Base-by-base conservation (phyloP, 2,888 invertebrate species). In the Sturmia bella region DNA sequence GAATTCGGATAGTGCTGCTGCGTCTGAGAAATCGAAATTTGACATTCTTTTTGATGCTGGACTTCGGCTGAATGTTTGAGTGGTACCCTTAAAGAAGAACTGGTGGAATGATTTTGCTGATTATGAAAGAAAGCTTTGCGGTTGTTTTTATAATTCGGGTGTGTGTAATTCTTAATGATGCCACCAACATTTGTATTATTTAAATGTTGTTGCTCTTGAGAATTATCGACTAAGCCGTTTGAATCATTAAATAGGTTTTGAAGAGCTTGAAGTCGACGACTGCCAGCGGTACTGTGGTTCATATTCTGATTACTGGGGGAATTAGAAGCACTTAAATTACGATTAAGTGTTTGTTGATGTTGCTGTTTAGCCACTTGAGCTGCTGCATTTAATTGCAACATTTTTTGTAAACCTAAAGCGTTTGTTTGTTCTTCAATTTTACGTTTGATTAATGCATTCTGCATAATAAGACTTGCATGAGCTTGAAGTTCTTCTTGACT, bases 401-500 rank as follows among this genome's bases (percentile, higher is more conserved):
- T 84, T 77, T 90, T 90, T 72, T 87, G 87, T 24, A 87, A 66
- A 1, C 86, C 87, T 9, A 87, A 74, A 24, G 75, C 68, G 11
- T 86, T 87, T 0, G 86, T 86, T 84, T 90, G 90, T 45, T 90
- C 90, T 63, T 90, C 90, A 37, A 90, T 83, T 78, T 89, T 90
- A 24, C 90, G 89, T 59, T 90, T 90, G 70, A 90, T 87, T 59
- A 90, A 86, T n/a, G 90, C 90, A 85, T 90, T 90, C 43, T 90
- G 89, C 88, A 90, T 89, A 64, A 90, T 90, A 12, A 86, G 84
- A 75, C 89, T 89, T 5, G 90, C 89, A 85, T 90, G 90, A 0
- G 88, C 87, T 73, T 89, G 89, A 32, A 90, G 75, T 69, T 90
- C 90, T 81, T 90, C 90, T 32, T 90, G 90, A 0, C 89, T 86